A percentile compares a stretch with the other conserved stretches of the same genome.
These are phyloP conservation scores for Metaphire vulgaris DNA, from an alignment of 1,140 invertebrate species.

Conservation along the genomic window DNA sequence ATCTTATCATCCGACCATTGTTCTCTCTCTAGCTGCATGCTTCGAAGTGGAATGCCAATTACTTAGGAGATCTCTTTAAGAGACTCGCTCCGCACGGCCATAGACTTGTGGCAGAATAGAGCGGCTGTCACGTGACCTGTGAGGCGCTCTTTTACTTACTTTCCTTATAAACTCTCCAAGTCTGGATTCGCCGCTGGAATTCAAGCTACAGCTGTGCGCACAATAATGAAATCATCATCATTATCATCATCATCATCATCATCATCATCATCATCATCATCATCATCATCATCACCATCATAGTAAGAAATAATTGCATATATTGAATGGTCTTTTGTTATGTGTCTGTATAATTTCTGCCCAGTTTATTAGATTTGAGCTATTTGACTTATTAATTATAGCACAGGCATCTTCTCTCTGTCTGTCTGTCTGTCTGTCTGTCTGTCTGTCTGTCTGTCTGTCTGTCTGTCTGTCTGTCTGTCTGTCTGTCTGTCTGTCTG, in stretches of 20 bases:
- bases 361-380: neutral
- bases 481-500: neutral
- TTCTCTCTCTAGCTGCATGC: no score
- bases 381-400: neutral
- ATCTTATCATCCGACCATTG: no score
- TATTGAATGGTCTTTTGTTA: no score
- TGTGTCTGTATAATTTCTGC: neutral
- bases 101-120: no score
- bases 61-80: no score
- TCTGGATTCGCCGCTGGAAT: no score
- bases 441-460: neutral
- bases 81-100: no score
- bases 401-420: neutral
- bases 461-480: neutral
- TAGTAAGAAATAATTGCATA: neutral
- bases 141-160: no score
- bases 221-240: neutral
- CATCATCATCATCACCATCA: conserved; percentile 2
- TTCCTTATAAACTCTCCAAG: neutral
- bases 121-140: no score
- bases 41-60: no score
- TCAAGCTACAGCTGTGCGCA: no score
- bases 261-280: conserved; percentile 3
- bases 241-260: neutral
- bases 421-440: neutral